Base-by-base conservation (phyloP, 2,113 vertebrate species). In the Cinclus cinclus region DNA sequence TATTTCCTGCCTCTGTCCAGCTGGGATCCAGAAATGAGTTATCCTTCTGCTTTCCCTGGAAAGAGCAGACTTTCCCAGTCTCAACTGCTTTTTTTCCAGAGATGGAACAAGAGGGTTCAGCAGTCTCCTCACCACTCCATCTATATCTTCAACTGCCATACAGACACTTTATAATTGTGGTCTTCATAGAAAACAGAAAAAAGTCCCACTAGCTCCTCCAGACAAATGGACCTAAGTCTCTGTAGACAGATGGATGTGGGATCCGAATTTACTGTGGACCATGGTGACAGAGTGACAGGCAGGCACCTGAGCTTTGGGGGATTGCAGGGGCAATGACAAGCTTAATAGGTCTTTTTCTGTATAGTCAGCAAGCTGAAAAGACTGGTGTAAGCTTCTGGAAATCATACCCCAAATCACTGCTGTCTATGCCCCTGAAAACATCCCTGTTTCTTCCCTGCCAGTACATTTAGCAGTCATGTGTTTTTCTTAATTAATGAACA, bases 61-160 rank as follows among this genome's bases (percentile, higher is more conserved):
- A 83, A 85, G 55, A 94, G 39, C 31, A 83, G 31, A n/a, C 46
- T 73, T 93, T 76, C 33, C 21, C 18, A 67, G 10, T 80, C 55
- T 50, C 42, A 83, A 33, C 15, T 41, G 6, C 0, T 79, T 60
- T 62, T 71, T 78, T 78, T 58, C 20, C 67, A 39, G 31, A 49
- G 6, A 27, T 39, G 71, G 39, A 88, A 65, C 13, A 83, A 42
- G 33, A 23, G 10, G 7, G 6, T 10, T 69, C 55, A 62, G 31
- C 7, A 46, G 33, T 35, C 18, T 76, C 41, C n/a, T 79, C 42
- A 49, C 42, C 6, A 35, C 41, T 83, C 17, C 18, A 16, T 22
- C 50, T 59, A 0, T 41, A 55, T n/a, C 44, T 91, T 82, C 28
- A 37, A 35, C 9, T 0, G 0, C 27, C 5, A 1, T 24, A 35